phyloP scores from a whole-genome alignment of 2,888 invertebrate genomes.

The Calameuta idolon region DNA sequence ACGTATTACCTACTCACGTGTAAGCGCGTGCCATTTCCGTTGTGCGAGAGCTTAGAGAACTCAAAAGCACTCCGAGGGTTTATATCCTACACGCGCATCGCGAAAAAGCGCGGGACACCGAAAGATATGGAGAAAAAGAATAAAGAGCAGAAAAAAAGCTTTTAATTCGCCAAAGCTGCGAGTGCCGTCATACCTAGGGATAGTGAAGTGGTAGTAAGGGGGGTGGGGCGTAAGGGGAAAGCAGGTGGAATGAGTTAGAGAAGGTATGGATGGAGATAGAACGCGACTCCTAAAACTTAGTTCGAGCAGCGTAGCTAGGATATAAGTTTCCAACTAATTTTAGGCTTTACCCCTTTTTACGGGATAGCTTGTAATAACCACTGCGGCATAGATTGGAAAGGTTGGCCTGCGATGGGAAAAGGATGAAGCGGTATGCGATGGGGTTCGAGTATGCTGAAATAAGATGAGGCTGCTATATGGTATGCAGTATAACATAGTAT shows the following conservation, averaged over 20 bases:
- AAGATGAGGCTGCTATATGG: neutral
- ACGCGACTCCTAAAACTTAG: slow-evolving; percentile 17
- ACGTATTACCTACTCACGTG: neutral
- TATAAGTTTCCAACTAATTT: slow-evolving; percentile 42
- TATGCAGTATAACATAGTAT: neutral
- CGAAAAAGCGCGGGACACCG: slow-evolving; percentile 50
- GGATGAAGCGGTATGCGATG: slow-evolving; percentile 16
- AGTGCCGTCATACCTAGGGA: neutral
- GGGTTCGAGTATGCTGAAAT: neutral
- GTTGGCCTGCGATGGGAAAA: slow-evolving; percentile 17
- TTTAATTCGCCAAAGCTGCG: slow-evolving; percentile 22
- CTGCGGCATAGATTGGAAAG: slow-evolving; percentile 11
- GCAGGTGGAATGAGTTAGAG: neutral
- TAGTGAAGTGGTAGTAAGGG: neutral
- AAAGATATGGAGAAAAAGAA: slow-evolving; percentile 27
- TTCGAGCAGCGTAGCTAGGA: slow-evolving; percentile 14
- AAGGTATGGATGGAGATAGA: slow-evolving; percentile 1
- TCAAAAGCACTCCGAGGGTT: slow-evolving; percentile 5
- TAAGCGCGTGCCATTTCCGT: neutral
- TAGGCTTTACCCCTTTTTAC: slow-evolving; percentile 37
- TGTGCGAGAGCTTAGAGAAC: neutral
- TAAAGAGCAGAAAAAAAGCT: slow-evolving; percentile 11
- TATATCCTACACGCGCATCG: slow-evolving; percentile 25
- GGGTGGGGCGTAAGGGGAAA: neutral
- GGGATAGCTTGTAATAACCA: slow-evolving; percentile 37